These are phyloP conservation scores for Halesus radiatus DNA, from an alignment of 1,140 invertebrate genomes.

Conservation along the genomic window DNA sequence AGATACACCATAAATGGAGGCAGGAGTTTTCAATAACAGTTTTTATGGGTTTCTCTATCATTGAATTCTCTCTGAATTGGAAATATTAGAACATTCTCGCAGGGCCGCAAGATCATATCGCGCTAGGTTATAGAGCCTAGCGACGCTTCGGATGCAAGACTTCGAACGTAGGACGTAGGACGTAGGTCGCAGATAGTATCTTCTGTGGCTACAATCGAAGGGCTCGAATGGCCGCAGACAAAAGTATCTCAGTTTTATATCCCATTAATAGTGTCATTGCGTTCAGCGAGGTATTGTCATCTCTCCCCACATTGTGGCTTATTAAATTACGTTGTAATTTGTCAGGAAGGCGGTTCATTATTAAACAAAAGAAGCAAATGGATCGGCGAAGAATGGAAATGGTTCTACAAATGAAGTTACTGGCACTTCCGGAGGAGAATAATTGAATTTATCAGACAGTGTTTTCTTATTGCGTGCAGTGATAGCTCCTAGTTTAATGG, in stretches of 20 bases:
- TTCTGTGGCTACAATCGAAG: no score
- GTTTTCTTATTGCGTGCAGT: neutral
- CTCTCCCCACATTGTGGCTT: neutral
- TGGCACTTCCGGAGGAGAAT: slow-evolving; percentile 40
- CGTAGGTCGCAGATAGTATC: no score
- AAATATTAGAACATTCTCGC: no score
- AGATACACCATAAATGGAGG: no score
- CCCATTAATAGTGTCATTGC: slow-evolving; percentile 9
- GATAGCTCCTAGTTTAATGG: neutral
- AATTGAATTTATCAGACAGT: slow-evolving; percentile 16
- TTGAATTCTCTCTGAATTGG: no score
- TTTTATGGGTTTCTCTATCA: no score
- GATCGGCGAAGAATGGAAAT: slow-evolving; percentile 22
- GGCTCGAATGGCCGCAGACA: neutral
- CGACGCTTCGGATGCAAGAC: no score
- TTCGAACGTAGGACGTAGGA: no score
- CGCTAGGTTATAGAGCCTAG: no score
- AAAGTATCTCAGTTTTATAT: slow-evolving; percentile 8
- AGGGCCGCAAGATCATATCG: no score
- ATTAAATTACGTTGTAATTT: slow-evolving; percentile 1
- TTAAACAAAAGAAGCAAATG: slow-evolving; percentile 17
- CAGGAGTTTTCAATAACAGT: no score
- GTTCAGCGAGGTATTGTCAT: neutral
- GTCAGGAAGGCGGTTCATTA: slow-evolving; percentile 19
- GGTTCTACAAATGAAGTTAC: slow-evolving; percentile 43